Evolutionary conservation across 2,113 vertebrate species (phyloP).

Genomic region (Cercocebus atys): DNA sequence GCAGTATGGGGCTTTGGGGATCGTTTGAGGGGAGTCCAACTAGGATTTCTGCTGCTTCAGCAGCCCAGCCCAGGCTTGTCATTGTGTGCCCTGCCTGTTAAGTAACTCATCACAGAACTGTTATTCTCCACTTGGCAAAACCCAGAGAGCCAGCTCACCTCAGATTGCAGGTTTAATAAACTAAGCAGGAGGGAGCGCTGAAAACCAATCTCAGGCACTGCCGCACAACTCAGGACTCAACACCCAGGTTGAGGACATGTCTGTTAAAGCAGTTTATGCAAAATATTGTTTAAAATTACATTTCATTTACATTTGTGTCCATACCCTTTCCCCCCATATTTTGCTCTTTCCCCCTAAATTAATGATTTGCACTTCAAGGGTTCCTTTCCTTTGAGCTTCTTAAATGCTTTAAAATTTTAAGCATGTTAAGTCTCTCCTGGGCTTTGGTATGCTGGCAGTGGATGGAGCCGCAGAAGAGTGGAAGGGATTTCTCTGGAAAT

Average conservation of each 20-base stretch:
- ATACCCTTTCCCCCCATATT: not conserved
- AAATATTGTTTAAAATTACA: not conserved
- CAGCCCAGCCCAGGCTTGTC: not conserved
- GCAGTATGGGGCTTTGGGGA: not conserved
- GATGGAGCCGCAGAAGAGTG: not conserved
- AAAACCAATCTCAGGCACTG: not conserved
- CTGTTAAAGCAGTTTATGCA: not conserved
- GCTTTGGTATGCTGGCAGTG: not conserved
- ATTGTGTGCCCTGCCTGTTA: conserved; percentile 54
- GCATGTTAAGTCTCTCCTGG: conserved; percentile 32
- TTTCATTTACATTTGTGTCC: not conserved
- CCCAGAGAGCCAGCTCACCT: not conserved
- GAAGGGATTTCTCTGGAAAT: not conserved
- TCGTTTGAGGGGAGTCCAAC: not conserved
- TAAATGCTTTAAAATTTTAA: conserved; percentile 66
- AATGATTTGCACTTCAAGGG: conserved; percentile 59
- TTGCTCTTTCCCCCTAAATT: not conserved
- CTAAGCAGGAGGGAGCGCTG: not conserved
- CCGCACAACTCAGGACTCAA: fast-evolving
- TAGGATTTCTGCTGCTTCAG: conserved; percentile 60
- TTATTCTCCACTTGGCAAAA: not conserved
- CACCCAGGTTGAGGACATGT: not conserved
- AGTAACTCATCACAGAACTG: conserved; percentile 21
- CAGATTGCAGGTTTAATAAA: not conserved
- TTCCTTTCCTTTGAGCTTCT: conserved; percentile 60